These are phyloP conservation scores for Haliclona indistincta DNA, from an alignment of 37 sponge, comb jelly and placozoan genomes.

Conservation along the genomic window DNA sequence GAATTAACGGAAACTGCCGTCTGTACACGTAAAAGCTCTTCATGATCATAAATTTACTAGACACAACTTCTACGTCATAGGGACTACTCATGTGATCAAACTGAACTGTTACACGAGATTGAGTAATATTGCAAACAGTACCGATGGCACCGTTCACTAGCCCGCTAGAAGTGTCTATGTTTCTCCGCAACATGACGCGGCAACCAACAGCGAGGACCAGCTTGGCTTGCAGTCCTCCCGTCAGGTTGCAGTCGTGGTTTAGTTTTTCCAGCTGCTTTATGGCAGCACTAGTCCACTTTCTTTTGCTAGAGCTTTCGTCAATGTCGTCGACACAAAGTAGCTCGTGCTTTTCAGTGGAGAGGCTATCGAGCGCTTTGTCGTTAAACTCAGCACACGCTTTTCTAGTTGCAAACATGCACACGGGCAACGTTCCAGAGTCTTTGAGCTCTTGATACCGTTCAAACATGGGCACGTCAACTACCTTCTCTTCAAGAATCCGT, in stretches of 20 bases:
- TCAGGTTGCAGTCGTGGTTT: too few species aligned
- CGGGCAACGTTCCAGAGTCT: constrained; percentile 6
- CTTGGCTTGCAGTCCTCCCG: constrained; percentile 23
- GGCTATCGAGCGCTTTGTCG: constrained; percentile 1
- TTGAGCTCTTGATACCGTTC: constrained; percentile 1
- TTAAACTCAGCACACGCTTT: constrained; percentile 34
- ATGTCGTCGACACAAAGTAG: constrained; percentile 21
- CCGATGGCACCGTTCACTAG: constrained; percentile 56
- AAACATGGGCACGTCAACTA: not conserved
- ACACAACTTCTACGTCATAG: not conserved
- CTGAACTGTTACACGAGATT: not conserved
- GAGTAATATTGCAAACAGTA: not conserved
- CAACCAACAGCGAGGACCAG: constrained; percentile 35
- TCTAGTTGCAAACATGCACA: constrained; percentile 42
- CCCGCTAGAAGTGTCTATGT: constrained; percentile 29
- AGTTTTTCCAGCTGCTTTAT: constrained; percentile 14
- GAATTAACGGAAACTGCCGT: constrained; percentile 41
- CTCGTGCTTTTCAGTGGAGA: not conserved
- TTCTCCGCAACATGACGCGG: constrained; percentile 51
- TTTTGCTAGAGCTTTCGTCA: constrained; percentile 18
- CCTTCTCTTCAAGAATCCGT: not conserved
- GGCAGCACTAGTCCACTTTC: constrained; percentile 29
- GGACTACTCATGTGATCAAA: constrained; percentile 35
- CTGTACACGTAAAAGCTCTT: constrained; percentile 18
- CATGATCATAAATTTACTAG: constrained; percentile 21